Conservation (phyloP, 2,797 vertebrate genomes). For the Helostoma temminkii region DNA sequence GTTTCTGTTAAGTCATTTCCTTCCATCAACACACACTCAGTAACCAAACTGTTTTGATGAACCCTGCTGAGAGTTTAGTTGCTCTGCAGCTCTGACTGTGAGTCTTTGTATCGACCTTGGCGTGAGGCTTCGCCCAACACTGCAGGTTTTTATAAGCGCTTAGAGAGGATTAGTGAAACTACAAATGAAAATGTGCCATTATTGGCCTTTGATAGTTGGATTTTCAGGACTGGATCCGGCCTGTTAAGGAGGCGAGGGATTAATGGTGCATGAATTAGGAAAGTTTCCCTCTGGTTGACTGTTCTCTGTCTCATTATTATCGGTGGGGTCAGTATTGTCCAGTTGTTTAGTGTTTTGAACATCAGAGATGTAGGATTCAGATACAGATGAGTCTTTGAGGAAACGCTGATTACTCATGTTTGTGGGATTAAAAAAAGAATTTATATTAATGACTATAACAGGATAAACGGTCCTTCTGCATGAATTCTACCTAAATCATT, state of each 20-base stretch:
- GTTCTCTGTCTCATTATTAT: background rate
- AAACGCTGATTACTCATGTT: too few species aligned
- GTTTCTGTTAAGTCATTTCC: too few species aligned
- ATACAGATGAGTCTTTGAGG: too few species aligned
- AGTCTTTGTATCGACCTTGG: conserved; percentile 45
- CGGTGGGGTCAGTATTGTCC: background rate
- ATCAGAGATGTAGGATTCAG: background rate
- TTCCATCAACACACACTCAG: too few species aligned
- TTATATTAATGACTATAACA: background rate
- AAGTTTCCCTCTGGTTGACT: conserved; percentile 12
- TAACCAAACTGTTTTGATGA: too few species aligned
- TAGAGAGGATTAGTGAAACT: conserved; percentile 53
- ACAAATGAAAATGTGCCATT: conserved; percentile 54
- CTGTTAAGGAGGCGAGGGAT: conserved; percentile 16
- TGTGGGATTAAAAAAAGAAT: background rate
- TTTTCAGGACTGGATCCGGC: conserved; percentile 20
- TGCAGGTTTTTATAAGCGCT: conserved; percentile 33
- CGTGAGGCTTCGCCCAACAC: conserved; percentile 21
- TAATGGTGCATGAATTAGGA: conserved; percentile 19
- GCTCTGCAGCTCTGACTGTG: conserved; percentile 7
- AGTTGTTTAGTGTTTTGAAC: background rate
- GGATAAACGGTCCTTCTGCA: too few species aligned
- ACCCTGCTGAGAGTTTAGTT: conserved; percentile 20
- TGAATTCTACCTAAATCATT: too few species aligned
- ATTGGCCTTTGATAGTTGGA: conserved; percentile 54